Conservation (phyloP, 23 tunicate species). For the Oikopleura dioica region DNA sequence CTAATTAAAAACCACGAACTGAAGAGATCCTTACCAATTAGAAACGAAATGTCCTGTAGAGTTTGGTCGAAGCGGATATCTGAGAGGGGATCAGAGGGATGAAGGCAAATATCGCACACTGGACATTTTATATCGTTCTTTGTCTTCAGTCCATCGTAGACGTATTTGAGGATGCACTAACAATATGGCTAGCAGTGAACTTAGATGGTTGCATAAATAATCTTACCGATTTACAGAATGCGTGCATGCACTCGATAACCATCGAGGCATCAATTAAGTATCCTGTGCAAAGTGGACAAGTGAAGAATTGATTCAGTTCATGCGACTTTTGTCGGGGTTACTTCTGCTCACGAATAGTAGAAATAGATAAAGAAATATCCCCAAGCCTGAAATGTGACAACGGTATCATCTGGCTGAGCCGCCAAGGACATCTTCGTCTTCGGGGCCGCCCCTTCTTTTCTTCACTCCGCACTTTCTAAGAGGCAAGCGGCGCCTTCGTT, state of each 20-base stretch:
- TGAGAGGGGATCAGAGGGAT: not conserved
- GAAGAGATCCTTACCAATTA: no score
- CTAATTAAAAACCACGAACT: no score
- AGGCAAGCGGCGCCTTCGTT: no score
- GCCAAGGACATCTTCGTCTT: constrained; percentile 6
- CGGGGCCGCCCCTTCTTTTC: no score
- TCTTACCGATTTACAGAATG: constrained; percentile 7
- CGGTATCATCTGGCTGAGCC: constrained; percentile 1
- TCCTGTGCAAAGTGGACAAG: not conserved
- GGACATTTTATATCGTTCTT: not conserved
- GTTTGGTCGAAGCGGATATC: not conserved
- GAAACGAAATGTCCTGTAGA: not conserved
- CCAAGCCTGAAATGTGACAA: not conserved
- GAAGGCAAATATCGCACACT: not conserved
- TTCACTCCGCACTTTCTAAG: no score
- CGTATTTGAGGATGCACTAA: not conserved
- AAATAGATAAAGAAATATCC: no score
- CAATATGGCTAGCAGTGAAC: not conserved
- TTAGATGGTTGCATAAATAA: no score
- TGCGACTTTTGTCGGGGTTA: no score
- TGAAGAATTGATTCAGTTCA: not conserved
- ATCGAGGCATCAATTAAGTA: not conserved
- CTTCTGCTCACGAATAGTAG: no score
- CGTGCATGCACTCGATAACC: constrained; percentile 12
- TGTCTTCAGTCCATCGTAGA: not conserved